phyloP scores from a whole-genome alignment of 2,888 invertebrate genomes.

The Busseola fusca region DNA sequence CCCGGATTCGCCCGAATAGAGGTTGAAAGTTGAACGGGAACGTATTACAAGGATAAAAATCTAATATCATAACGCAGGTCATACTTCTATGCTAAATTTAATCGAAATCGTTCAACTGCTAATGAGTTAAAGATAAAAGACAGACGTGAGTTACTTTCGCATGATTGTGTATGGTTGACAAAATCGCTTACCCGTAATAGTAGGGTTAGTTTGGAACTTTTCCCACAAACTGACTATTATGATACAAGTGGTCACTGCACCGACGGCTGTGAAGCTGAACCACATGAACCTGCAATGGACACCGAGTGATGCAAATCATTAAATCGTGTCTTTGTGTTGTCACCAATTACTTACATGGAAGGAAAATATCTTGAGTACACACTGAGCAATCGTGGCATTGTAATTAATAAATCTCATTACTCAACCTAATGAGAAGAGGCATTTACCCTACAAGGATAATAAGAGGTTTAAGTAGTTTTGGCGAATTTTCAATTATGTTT shows the following conservation, averaged over 20 bases:
- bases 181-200: slow-evolving; percentile 90
- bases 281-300: slow-evolving; percentile 91
- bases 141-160: not conserved
- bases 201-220: slow-evolving; percentile 95
- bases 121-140: not conserved
- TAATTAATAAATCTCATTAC: not conserved
- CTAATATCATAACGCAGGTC: not conserved
- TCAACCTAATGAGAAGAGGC: not conserved
- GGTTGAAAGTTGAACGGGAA: not conserved
- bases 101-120: not conserved
- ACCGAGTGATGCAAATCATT: not conserved
- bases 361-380: not conserved
- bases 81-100: not conserved
- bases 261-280: slow-evolving; percentile 92
- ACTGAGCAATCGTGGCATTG: no score
- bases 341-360: no score
- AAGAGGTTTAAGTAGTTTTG: not conserved
- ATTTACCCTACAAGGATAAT: not conserved
- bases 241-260: slow-evolving; percentile 92
- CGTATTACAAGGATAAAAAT: not conserved
- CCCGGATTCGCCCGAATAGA: not conserved
- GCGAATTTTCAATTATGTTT: not conserved
- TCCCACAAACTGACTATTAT: slow-evolving; percentile 94
- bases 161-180: not conserved
- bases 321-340: not conserved